Evolutionary conservation across 2,113 vertebrate species (phyloP), one percentile per base, ranked within the genome.

Genomic region (Danio rerio): DNA sequence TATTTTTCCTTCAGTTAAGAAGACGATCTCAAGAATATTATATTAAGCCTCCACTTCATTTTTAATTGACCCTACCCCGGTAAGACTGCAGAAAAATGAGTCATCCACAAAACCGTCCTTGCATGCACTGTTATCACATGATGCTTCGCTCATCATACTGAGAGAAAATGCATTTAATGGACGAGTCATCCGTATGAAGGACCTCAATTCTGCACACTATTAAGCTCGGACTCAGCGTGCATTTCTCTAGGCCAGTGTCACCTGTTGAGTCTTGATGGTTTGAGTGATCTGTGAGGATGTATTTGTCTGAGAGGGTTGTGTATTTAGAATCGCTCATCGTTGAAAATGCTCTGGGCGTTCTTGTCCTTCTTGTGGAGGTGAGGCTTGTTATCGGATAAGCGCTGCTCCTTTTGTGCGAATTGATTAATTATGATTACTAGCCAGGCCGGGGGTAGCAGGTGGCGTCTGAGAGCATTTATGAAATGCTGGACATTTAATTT

Each of bases 71-170:
- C n/a, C 74, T 40, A 61, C 6, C 18, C 13, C n/a, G 31, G 31
- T 53, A 65, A n/a, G 40, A 31, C 56, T 63, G 72, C 63, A 84
- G 20, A 55, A 43, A 50, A 56, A 75, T 81, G 49, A 81, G 66
- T 72, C 66, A 78, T 85, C 74, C 76, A 9, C 43, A 59, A 50
- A 62, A 78, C 15, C 47, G 43, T 71, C 61, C 10, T 9, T 81
- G 40, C 58, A 71, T 9, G 9, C 53, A 9, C 15, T 58, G 18
- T 50, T 70, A 20, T 21, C 9, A 20, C 68, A 50, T 45, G 18
- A 18, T 47, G 42, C 42, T n/a, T 18, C 16, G 12, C 52, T 74
- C 9, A 43, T 4, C 16, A 45, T 58, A 6, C 20, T 21, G 9
- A 6, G 10, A 8, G 10, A 9, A 13, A 11, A 20, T 45, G 6